Evolutionary conservation across 2,888 invertebrate species (phyloP).

Genomic region (Brachyopa scutellaris): DNA sequence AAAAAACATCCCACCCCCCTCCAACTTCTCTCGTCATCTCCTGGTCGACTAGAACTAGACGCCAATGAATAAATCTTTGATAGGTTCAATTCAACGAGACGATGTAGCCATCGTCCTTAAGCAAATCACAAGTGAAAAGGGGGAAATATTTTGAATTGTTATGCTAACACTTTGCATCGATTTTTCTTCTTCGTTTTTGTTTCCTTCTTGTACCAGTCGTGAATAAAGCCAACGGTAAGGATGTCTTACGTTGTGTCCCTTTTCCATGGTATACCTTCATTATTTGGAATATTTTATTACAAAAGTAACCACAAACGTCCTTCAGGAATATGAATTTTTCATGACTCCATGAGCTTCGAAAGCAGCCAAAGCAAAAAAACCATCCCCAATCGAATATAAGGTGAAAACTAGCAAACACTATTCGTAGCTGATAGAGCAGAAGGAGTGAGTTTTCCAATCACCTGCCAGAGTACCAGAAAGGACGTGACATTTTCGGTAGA

Average conservation of each 20-base stretch:
- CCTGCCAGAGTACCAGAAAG: constrained; percentile 13
- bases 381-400: constrained; percentile 40
- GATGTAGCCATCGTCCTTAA: constrained; percentile 31
- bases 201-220: neutral
- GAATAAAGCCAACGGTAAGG: too few relatives aligned
- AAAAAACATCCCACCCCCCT: constrained; percentile 2
- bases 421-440: neutral
- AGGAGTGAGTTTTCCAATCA: constrained; percentile 56
- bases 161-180: constrained; percentile 66
- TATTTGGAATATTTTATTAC: constrained; percentile 66
- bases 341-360: constrained; percentile 41
- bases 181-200: constrained; percentile 22
- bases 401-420: constrained; percentile 56
- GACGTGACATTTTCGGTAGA: constrained; percentile 52
- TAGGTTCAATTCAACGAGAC: constrained; percentile 49
- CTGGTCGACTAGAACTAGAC: constrained; percentile 46
- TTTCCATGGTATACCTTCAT: constrained; percentile 22
- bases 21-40: neutral
- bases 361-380: neutral
- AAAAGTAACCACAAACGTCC: constrained; percentile 67
- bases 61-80: constrained; percentile 57
- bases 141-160: constrained; percentile 55
- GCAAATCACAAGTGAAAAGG: neutral
- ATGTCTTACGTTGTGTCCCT: constrained; percentile 18
- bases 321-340: constrained; percentile 67